Evolutionary conservation across 1,140 invertebrate genomes (phyloP).

Genomic region (Macrobrachium nipponense): DNA sequence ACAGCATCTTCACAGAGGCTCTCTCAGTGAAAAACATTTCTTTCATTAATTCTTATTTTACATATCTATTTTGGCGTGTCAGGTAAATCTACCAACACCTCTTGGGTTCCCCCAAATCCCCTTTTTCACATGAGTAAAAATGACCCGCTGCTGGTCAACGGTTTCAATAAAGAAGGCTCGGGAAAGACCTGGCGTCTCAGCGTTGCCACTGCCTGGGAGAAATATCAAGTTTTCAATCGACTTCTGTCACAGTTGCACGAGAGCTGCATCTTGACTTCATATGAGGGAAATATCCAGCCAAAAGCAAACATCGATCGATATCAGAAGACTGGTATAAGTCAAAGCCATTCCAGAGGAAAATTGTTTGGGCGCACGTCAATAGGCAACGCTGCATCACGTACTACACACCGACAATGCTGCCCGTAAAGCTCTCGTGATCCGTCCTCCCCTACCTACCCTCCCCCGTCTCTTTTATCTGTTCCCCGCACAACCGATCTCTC

Average conservation of each 20-base stretch:
- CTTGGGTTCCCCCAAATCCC: constrained; percentile 13
- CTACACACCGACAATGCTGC: no score
- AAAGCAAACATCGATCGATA: no score
- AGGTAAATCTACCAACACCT: not conserved
- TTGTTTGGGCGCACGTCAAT: no score
- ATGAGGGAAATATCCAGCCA: no score
- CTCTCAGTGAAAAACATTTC: no score
- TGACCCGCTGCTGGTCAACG: constrained; percentile 12
- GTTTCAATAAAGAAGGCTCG: constrained; percentile 23
- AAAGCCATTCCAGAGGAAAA: no score
- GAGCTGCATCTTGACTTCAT: not conserved
- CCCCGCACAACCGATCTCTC: no score
- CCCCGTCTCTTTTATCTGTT: no score
- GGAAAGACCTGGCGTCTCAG: not conserved
- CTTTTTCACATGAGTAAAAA: constrained; percentile 32
- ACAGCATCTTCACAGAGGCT: no score
- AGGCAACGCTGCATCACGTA: no score
- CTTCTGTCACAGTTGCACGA: not conserved
- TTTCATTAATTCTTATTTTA: not conserved
- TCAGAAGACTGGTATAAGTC: no score
- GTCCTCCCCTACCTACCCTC: constrained; percentile 1
- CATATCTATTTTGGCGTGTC: not conserved
- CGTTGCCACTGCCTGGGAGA: not conserved
- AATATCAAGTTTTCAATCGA: no score
- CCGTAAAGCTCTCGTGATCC: not conserved